Conservation (phyloP, 2,888 invertebrate genomes). For the Geophilus truncorum region DNA sequence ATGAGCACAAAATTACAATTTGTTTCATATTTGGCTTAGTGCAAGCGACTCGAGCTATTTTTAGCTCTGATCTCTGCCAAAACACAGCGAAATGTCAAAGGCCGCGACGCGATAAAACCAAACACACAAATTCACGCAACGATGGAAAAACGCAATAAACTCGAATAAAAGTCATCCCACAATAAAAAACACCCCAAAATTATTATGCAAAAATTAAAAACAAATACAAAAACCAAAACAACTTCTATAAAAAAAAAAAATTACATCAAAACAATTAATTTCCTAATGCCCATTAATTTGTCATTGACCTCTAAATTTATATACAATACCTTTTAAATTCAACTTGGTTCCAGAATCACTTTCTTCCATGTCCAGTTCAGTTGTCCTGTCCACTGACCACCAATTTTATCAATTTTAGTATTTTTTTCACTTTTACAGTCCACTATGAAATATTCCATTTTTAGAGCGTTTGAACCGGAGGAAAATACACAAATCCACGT, state of each 20-base stretch:
- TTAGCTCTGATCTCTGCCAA: not conserved
- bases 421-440: not conserved
- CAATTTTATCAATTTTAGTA: not conserved
- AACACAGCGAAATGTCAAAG: not conserved
- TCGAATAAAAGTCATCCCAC: not conserved
- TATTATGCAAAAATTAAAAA: no score
- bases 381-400: not conserved
- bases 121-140: not conserved
- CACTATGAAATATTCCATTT: not conserved
- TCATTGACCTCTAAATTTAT: not conserved
- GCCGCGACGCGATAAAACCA: not conserved
- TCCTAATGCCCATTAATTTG: no score
- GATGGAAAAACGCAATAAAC: not conserved
- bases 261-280: no score
- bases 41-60: not conserved
- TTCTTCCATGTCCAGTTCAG: not conserved
- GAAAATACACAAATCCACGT: not conserved
- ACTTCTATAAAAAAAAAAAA: no score
- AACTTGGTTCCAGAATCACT: not conserved
- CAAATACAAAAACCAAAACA: no score
- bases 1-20: not conserved
- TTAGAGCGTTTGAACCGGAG: not conserved
- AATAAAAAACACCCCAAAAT: no score
- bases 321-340: not conserved
- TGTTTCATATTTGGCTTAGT: not conserved